Conservation (phyloP, 2,888 invertebrate species). For the Mamestra brassicae region DNA sequence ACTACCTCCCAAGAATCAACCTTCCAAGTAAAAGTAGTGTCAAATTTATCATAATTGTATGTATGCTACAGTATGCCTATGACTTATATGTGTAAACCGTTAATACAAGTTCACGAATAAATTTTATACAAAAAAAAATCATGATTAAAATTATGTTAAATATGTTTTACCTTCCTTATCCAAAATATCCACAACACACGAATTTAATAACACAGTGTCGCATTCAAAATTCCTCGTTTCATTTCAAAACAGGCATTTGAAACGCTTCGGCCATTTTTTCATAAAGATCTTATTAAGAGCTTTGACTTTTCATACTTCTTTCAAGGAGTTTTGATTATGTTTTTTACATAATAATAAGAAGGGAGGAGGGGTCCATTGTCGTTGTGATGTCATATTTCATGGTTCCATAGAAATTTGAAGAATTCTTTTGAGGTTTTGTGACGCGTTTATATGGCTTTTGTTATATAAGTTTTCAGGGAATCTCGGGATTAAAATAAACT, state of each 20-base stretch:
- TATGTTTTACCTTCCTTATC: no score
- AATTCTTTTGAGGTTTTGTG: not conserved
- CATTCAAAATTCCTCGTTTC: not conserved
- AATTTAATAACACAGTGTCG: not conserved
- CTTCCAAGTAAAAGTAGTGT: no score
- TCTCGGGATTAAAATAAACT: not conserved
- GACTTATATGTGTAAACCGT: no score
- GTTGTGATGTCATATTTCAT: not conserved
- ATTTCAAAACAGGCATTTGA: not conserved
- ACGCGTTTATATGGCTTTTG: not conserved
- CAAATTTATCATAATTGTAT: no score
- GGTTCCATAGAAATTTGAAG: not conserved
- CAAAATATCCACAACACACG: not conserved
- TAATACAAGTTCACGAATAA: no score
- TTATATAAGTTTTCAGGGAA: not conserved
- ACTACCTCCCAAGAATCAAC: no score
- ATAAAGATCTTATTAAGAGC: conserved; percentile 3
- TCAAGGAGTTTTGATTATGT: not conserved
- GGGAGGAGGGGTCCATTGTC: not conserved
- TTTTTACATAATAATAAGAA: not conserved
- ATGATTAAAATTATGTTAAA: no score
- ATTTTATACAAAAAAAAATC: no score
- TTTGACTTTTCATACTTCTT: not conserved
- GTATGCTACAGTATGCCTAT: no score
- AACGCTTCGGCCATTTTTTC: not conserved